Base-by-base conservation (phyloP, 2,113 vertebrate species). In the Bos javanicus region DNA sequence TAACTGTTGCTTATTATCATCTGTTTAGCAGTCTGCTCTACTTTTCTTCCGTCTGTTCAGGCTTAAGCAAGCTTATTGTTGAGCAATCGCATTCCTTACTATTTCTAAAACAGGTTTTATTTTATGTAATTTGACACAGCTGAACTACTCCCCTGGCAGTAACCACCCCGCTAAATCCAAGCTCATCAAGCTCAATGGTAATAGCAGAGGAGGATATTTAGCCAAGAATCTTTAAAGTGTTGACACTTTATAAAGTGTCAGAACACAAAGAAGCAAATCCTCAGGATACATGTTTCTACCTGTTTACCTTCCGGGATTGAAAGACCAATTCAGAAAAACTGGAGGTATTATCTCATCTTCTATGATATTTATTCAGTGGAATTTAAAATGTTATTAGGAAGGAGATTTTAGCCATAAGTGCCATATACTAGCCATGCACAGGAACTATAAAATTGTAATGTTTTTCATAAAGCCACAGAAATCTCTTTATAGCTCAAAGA, bases 21-120 rank as follows among this genome's bases (percentile, higher is more conserved):
- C 80, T 6, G 6, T 93, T 81, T 57, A 5, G 54, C 4, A 91
- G 96, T 97, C 97, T 94, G 95, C 80, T 96, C 57, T 82, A 33
- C 74, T 94, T 97, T 95, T 87, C 56, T 93, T 98, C 90, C 67
- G 30, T 97, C 95, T 98, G 96, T 95, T 97, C 87, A 96, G 87
- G 60, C 96, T 96, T 96, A 83, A 90, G 88, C 87, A 97, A 97
- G 95, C 88, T 54, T 96, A 96, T 95, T 91, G 78, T 6, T 97
- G 97, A 97, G 95, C 95, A 90, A 94, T 81, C 71, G 52, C 1
- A 15, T 95, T 92, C 43, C 85, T 87, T 93, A 56, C 96, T 96
- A 74, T 97, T 96, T 92, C 97, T 96, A 97, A 98, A 98, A 94
- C 71, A 97, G 86, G 90, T 78, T 97, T 98, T 88, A 97, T 95